Evolutionary conservation across 1,140 invertebrate species (phyloP).

Genomic region (Habropoda laboriosa): DNA sequence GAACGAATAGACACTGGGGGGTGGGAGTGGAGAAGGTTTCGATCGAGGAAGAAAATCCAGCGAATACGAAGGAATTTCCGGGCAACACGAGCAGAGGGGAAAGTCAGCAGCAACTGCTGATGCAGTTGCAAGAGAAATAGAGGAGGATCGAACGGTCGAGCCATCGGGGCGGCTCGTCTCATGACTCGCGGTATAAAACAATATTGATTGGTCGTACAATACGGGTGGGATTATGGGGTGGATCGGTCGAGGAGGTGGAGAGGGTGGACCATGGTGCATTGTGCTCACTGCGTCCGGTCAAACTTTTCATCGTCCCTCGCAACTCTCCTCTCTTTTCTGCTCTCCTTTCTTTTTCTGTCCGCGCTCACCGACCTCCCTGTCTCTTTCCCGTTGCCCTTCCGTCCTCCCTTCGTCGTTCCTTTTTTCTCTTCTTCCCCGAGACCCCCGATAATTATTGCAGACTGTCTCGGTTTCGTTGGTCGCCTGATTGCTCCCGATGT

Average conservation of each 20-base stretch:
- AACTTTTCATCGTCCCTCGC: constrained; percentile 77
- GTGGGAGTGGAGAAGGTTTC: neutral
- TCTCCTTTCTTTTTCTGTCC: constrained; percentile 51
- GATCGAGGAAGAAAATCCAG: constrained; percentile 39
- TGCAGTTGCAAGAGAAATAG: constrained; percentile 49
- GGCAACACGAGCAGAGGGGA: neutral
- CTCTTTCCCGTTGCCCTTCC: constrained; percentile 59
- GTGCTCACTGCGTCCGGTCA: constrained; percentile 77
- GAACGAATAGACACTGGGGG: neutral
- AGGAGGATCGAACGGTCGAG: constrained; percentile 62
- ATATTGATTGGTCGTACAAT: constrained; percentile 78
- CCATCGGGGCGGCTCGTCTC: constrained; percentile 66
- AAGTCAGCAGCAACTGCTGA: constrained; percentile 32
- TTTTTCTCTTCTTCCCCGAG: constrained; percentile 48
- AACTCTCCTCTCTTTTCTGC: constrained; percentile 53
- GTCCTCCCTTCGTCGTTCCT: constrained; percentile 53
- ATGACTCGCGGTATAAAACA: constrained; percentile 74
- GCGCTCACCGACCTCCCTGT: constrained; percentile 48
- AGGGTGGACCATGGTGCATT: constrained; percentile 75
- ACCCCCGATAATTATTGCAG: constrained; percentile 77
- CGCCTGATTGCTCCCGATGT: constrained; percentile 61
- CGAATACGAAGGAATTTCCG: constrained; percentile 51
- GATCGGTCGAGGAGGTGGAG: constrained; percentile 65
- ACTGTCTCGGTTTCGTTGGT: constrained; percentile 64
- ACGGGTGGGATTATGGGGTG: constrained; percentile 73